Evolutionary conservation across 2,888 invertebrate genomes (phyloP).

Genomic region (Drosophila meridionalis): DNA sequence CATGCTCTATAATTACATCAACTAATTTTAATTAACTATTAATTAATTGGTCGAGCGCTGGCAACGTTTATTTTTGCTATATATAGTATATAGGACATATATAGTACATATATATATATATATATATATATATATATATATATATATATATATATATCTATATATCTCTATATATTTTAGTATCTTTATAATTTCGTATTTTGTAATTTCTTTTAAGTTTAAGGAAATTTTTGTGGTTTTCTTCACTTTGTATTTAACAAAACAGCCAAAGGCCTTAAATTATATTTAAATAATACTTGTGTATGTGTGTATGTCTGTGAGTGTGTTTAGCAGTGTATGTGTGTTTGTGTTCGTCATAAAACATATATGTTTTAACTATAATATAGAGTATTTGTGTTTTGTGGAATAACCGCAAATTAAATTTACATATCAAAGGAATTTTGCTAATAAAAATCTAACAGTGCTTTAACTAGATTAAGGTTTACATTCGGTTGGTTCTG

Average conservation of each 20-base stretch:
- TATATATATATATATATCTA: background rate
- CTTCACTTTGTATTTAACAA: slow-evolving; percentile 34
- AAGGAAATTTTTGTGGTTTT: slow-evolving; percentile 38
- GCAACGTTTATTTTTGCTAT: slow-evolving; percentile 54
- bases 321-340: slow-evolving; percentile 45
- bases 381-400: slow-evolving; percentile 65
- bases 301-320: slow-evolving; percentile 25
- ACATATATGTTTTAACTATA: slow-evolving; percentile 5
- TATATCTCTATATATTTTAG: slow-evolving; percentile 10
- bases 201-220: slow-evolving; percentile 25
- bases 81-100: slow-evolving; percentile 7
- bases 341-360: slow-evolving; percentile 18
- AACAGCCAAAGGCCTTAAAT: slow-evolving; percentile 64
- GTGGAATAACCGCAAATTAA: slow-evolving; percentile 72
- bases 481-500: slow-evolving; percentile 52
- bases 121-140: background rate
- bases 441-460: slow-evolving; percentile 39
- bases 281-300: slow-evolving; percentile 76
- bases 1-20: slow-evolving; percentile 76
- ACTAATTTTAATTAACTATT: slow-evolving; percentile 77
- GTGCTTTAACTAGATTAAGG: slow-evolving; percentile 28
- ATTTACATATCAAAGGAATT: slow-evolving; percentile 73
- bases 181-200: slow-evolving; percentile 13
- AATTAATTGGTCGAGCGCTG: slow-evolving; percentile 80
- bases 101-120: background rate